Conservation (phyloP, 1,140 invertebrate species). For the Lethocerus indicus region DNA sequence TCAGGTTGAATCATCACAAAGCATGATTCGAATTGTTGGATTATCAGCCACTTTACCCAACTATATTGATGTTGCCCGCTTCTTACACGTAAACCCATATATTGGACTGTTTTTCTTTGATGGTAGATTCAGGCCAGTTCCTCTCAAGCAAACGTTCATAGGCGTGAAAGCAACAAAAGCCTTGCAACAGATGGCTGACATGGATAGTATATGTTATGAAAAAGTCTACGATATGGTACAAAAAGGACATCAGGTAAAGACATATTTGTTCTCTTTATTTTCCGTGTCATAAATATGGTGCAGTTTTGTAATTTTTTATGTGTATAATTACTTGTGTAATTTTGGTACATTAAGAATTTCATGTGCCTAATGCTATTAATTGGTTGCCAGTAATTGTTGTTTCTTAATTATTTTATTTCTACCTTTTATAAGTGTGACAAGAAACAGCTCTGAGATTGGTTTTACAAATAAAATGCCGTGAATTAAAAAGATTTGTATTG, state of each 20-base stretch:
- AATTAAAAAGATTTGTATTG: no score
- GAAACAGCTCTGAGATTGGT: no score
- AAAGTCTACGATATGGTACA: slow-evolving; percentile 76
- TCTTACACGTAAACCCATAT: slow-evolving; percentile 83
- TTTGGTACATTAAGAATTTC: no score
- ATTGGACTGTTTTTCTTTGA: slow-evolving; percentile 96
- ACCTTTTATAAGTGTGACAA: no score
- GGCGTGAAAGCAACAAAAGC: slow-evolving; percentile 71
- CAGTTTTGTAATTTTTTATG: not conserved
- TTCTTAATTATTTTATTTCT: no score
- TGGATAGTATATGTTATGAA: slow-evolving; percentile 90
- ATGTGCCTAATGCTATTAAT: no score
- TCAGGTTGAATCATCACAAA: slow-evolving; percentile 82
- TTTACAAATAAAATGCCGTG: no score
- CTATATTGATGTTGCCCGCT: slow-evolving; percentile 90
- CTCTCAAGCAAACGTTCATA: slow-evolving; percentile 80
- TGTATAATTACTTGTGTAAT: no score
- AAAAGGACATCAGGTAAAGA: slow-evolving; percentile 66
- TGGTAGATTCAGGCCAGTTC: slow-evolving; percentile 88
- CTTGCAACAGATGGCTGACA: slow-evolving; percentile 60
- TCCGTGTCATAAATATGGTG: not conserved
- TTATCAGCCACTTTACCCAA: slow-evolving; percentile 96
- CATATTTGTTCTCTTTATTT: slow-evolving; percentile 7
- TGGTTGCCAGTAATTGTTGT: no score
- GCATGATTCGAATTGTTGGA: slow-evolving; percentile 95